Conservation (phyloP, 2,113 vertebrate genomes). For the Struthidea cinerea region DNA sequence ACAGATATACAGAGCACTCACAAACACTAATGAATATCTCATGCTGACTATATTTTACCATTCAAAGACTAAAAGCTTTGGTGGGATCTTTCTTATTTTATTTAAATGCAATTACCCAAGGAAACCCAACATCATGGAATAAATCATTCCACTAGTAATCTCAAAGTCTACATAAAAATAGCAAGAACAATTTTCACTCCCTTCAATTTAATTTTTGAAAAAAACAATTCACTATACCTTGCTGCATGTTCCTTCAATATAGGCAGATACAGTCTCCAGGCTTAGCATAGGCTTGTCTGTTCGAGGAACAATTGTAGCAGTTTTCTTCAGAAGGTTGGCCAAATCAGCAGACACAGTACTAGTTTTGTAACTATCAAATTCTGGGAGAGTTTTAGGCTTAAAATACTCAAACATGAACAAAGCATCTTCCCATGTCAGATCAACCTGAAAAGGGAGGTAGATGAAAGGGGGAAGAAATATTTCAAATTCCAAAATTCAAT, state of each 20-base stretch:
- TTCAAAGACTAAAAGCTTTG: not conserved
- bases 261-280: constrained; percentile 87
- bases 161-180: not conserved
- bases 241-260: constrained; percentile 85
- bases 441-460: constrained; percentile 76
- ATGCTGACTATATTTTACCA: not conserved
- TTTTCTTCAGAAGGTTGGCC: constrained; percentile 91
- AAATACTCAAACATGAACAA: constrained; percentile 96
- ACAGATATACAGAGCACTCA: not conserved
- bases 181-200: not conserved
- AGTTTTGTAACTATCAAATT: constrained; percentile 98
- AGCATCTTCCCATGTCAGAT: constrained; percentile 89
- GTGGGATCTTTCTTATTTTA: not conserved
- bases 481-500: not conserved
- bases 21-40: not conserved
- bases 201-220: not conserved
- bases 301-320: constrained; percentile 83
- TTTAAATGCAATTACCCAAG: not conserved
- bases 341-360: constrained; percentile 96
- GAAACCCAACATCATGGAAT: not conserved
- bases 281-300: constrained; percentile 82
- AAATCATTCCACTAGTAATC: not conserved
- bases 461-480: not conserved
- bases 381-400: constrained; percentile 94
- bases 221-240: constrained; percentile 75